Evolutionary conservation across 2,888 invertebrate species (phyloP), one percentile per base, ranked within the genome.

Genomic region (Gari tellinella): DNA sequence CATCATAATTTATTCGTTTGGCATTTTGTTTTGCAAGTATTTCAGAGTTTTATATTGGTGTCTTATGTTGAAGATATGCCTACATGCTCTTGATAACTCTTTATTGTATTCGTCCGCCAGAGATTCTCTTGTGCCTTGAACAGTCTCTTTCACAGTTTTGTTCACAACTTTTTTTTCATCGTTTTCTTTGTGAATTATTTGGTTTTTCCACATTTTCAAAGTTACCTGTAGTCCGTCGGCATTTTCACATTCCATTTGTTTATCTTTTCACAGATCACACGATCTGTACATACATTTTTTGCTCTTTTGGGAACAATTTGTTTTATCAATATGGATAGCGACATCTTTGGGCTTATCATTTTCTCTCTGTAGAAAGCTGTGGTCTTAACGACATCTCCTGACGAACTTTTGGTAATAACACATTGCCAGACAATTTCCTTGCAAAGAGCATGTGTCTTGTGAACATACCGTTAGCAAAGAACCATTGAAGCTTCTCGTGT

Each of bases 241-340:
- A 1, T 23, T 56, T 23, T 41, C 41, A 15, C 51, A 1, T 31
- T 55, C 23, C 15, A 46, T 8, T 37, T 26, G 37, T n/a, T 46
- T 1, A n/a, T 37, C 37, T 23, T 41, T 12, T 15, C 48, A 25
- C 46, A 31, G 23, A 66, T 62, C n/a, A 37, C 46, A 41, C n/a
- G n/a, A n/a, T n/a, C 46, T 49, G 56, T 73, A 73, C 63, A 58
- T 63, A 23, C 67, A 73, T 40, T 26, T 8, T 21, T 75, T 62
- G 10, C 38, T 52, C 1, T 65, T 21, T 14, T 21, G 31, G 25
- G 61, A 38, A 40, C 74, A 79, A 14, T 37, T 53, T 12, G 72
- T 43, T 8, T 19, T 37, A 37, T 67, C 46, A 23, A 58, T 37
- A 7, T 63, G n/a, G 19, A 19, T 40, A 14, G 74, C 41, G 7